These are phyloP conservation scores for Pitangus sulphuratus DNA, from an alignment of 2,797 vertebrate species.

Conservation along the genomic window DNA sequence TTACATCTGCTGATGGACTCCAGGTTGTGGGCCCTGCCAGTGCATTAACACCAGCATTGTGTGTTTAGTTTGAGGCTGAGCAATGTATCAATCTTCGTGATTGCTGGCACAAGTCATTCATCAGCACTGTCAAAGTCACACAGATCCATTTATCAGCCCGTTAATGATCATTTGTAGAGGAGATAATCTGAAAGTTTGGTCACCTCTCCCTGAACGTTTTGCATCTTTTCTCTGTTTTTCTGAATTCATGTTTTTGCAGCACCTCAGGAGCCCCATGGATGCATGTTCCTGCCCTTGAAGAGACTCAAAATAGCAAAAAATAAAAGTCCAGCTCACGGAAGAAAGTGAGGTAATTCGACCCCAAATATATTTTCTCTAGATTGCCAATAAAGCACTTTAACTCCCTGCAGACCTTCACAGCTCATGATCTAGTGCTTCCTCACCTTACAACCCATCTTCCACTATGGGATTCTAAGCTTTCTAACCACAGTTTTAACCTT, in stretches of 20 bases:
- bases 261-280: rapidly evolving
- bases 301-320: background rate
- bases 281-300: background rate
- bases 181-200: background rate
- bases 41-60: background rate
- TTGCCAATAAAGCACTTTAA: background rate
- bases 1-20: slow-evolving; percentile 32
- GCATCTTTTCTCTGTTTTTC: background rate
- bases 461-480: rapidly evolving
- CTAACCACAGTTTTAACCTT: background rate
- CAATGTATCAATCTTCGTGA: background rate
- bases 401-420: background rate
- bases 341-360: background rate
- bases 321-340: background rate
- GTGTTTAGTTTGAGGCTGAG: slow-evolving; percentile 12
- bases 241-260: background rate
- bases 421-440: background rate
- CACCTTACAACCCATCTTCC: background rate
- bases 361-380: background rate
- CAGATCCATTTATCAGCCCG: background rate
- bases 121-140: background rate
- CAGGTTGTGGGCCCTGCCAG: background rate
- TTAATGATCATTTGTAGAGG: background rate
- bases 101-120: background rate
- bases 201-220: background rate